Percentiles rank a stretch among this genome's conserved stretches.
These are phyloP conservation scores for Riptortus pedestris DNA, from an alignment of 1,140 invertebrate genomes.

Conservation along the genomic window DNA sequence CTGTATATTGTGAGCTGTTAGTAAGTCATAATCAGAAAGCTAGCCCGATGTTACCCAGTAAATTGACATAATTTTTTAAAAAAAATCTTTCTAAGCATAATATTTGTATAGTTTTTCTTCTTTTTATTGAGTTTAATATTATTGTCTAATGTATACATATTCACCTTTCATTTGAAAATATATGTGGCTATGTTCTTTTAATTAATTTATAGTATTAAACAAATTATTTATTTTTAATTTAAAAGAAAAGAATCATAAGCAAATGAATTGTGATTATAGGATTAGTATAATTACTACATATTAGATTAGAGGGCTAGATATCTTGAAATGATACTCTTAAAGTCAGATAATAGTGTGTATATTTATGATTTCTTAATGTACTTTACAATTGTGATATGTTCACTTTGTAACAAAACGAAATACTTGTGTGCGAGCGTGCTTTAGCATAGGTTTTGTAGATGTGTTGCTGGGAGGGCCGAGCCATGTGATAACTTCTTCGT, in stretches of 20 bases:
- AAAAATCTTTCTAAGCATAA: neutral
- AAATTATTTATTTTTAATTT: neutral
- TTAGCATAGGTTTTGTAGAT: neutral
- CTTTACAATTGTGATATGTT: neutral
- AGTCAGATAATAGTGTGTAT: neutral
- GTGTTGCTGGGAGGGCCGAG: neutral
- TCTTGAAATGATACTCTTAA: neutral
- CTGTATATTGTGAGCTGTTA: neutral
- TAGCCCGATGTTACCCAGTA: neutral
- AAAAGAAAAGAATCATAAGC: neutral
- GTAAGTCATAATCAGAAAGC: neutral
- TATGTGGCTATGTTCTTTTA: neutral
- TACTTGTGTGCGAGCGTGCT: neutral
- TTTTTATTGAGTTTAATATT: neutral
- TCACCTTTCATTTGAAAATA: too few relatives aligned
- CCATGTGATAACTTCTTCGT: conserved; percentile 12
- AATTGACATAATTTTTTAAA: neutral
- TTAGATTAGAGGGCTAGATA: neutral
- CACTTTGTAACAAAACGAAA: neutral
- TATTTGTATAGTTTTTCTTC: neutral
- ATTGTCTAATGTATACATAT: too few relatives aligned
- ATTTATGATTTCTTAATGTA: neutral
- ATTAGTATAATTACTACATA: neutral
- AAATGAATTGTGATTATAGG: neutral
- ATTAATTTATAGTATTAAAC: neutral